phyloP scores from a whole-genome alignment of 2,797 vertebrate genomes.

The Nyctalus aviator region DNA sequence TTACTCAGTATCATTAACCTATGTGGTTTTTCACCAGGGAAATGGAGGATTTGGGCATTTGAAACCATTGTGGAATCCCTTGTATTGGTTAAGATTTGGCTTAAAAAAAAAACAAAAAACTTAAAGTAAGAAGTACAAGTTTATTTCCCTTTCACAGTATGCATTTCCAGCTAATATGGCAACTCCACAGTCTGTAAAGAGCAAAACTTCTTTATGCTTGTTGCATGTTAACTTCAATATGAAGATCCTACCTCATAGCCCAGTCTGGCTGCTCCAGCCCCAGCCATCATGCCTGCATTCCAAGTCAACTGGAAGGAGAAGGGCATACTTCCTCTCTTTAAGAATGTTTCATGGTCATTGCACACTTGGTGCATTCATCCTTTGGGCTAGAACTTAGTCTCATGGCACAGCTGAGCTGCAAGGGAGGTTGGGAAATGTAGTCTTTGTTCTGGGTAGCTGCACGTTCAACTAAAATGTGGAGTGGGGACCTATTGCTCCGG shows the following conservation, averaged over 20 bases:
- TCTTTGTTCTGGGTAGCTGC: neutral
- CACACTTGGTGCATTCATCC: neutral
- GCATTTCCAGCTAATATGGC: neutral
- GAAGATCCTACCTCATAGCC: neutral
- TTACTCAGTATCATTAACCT: slow-evolving; percentile 47
- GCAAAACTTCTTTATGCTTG: neutral
- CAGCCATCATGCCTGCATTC: neutral
- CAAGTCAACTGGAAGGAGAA: neutral
- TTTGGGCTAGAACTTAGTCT: neutral
- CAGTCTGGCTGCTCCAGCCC: neutral
- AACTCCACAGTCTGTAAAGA: neutral
- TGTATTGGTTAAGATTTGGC: neutral
- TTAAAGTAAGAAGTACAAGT: slow-evolving; percentile 7
- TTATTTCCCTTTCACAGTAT: neutral
- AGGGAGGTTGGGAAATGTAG: neutral
- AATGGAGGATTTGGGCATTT: neutral
- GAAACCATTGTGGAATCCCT: neutral
- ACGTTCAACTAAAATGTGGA: neutral
- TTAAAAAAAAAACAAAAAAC: neutral
- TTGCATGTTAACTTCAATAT: neutral
- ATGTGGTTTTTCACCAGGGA: neutral
- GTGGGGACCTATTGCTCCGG: neutral
- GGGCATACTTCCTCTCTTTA: neutral
- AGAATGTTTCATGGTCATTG: neutral
- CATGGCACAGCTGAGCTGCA: neutral